Evolutionary conservation across 1,140 invertebrate genomes (phyloP), one percentile per base, ranked within the genome.

Genomic region (Drosophila elegans): DNA sequence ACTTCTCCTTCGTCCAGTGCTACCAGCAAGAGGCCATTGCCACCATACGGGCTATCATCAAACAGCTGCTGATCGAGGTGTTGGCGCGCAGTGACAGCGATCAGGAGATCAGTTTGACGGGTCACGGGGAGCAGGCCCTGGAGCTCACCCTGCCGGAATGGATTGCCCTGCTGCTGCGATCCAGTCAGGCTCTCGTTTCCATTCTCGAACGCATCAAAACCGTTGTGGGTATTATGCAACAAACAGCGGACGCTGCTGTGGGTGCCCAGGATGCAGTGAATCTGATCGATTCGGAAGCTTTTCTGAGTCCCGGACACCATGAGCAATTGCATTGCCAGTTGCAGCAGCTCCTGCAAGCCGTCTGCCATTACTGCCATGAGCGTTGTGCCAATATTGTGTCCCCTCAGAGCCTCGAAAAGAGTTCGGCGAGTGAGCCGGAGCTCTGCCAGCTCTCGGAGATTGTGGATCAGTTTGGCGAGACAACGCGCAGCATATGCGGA

Each of bases 291-390:
- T 93, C 93, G 75, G 96, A 97, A 86, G 94, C 94, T 59, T 94
- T 96, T 85, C 94, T 98, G 53, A 94, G 94, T 5, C 92, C 94
- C 11, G 95, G 95, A 53, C 97, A 98, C 76, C 94, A 96, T 75
- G 83, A 91, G 29, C 94, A 95, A 55, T 94, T 98, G 9, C 94
- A 94, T 27, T 93, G 93, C 3, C 96, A 96, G 91, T 93, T 99
- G 48, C 94, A 95, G 67, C 96, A 97, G 69, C 94, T 98, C 86
- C 93, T 98, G 3, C 94, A 94, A 52, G 95, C 95, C 4, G 94
- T 98, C 27, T 98, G 97, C 92, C 96, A 99, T 93, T 98, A 98
- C 92, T 97, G 97, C 72, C 97, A 98, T 92, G 97, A 98, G 91
- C 93, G 96, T 74, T 96, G 97, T 93, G 97, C 97, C 62, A 97